Conservation (phyloP, 1,140 invertebrate genomes). For the Calosoma granatense region DNA sequence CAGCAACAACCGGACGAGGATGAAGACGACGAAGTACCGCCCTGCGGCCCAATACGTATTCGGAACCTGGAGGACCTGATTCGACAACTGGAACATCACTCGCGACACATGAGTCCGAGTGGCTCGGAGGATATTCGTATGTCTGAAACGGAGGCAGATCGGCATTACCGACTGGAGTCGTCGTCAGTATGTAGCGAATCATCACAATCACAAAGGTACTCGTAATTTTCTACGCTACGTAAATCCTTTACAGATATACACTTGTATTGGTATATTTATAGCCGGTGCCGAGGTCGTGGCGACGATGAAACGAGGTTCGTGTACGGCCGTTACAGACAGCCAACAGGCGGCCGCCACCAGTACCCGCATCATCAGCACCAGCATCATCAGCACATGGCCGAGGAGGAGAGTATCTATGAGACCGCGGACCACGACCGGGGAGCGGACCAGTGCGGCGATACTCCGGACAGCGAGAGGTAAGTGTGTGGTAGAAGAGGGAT, state of each 20-base stretch:
- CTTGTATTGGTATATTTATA: slow-evolving; percentile 24
- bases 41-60: slow-evolving; percentile 68
- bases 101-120: slow-evolving; percentile 78
- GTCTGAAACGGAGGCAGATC: slow-evolving; percentile 83
- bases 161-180: slow-evolving; percentile 75
- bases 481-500: slow-evolving; percentile 17
- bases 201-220: slow-evolving; percentile 30
- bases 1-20: slow-evolving; percentile 43
- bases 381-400: slow-evolving; percentile 44
- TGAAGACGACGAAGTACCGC: slow-evolving; percentile 57
- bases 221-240: not conserved
- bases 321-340: slow-evolving; percentile 70
- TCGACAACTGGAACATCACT: slow-evolving; percentile 79
- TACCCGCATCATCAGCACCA: slow-evolving; percentile 42
- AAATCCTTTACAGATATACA: not conserved
- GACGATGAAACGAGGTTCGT: slow-evolving; percentile 63
- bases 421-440: slow-evolving; percentile 64
- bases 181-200: slow-evolving; percentile 65
- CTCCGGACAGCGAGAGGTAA: slow-evolving; percentile 79
- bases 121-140: slow-evolving; percentile 85
- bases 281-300: slow-evolving; percentile 39
- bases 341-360: slow-evolving; percentile 48
- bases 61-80: slow-evolving; percentile 86
- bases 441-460: slow-evolving; percentile 49
- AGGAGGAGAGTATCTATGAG: slow-evolving; percentile 77